phyloP scores from a whole-genome alignment of 2,888 invertebrate genomes.

The Cacoxenus indagator region DNA sequence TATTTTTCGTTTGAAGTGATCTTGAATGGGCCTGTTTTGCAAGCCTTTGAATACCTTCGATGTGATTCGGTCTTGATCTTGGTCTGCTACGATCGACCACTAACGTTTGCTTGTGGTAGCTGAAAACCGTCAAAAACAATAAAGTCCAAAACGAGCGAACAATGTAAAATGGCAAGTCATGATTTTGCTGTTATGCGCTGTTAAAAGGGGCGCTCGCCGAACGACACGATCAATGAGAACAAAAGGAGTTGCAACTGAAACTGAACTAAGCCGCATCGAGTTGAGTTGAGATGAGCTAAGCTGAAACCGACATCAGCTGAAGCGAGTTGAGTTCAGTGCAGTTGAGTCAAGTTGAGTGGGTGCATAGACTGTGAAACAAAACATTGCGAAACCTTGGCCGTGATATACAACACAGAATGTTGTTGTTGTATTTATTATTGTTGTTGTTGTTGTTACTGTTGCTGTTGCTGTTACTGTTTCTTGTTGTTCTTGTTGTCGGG shows the following conservation, averaged over 20 bases:
- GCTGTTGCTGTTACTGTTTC: background rate
- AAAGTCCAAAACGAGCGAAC: slow-evolving; percentile 69
- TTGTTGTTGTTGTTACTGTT: background rate
- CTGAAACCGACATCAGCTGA: background rate
- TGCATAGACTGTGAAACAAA: background rate
- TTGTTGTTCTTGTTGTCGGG: background rate
- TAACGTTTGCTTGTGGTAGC: slow-evolving; percentile 12
- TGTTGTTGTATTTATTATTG: slow-evolving; percentile 47
- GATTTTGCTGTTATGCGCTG: slow-evolving; percentile 68
- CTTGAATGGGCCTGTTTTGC: slow-evolving; percentile 30
- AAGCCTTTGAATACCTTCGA: slow-evolving; percentile 25
- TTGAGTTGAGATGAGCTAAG: background rate
- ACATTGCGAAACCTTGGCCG: slow-evolving; percentile 15
- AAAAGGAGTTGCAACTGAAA: slow-evolving; percentile 19
- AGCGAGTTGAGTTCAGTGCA: background rate
- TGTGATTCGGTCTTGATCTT: background rate
- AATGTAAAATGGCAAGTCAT: slow-evolving; percentile 70
- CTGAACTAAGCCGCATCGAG: background rate
- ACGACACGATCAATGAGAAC: slow-evolving; percentile 65
- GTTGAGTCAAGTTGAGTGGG: background rate
- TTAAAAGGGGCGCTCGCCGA: slow-evolving; percentile 69
- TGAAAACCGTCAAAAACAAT: slow-evolving; percentile 66
- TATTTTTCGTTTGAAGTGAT: slow-evolving; percentile 62
- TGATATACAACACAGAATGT: slow-evolving; percentile 30
- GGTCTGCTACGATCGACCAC: slow-evolving; percentile 16